These are phyloP conservation scores for Phymanthus crucifer DNA, from an alignment of 92 coral and sea anemone species.

Conservation along the genomic window DNA sequence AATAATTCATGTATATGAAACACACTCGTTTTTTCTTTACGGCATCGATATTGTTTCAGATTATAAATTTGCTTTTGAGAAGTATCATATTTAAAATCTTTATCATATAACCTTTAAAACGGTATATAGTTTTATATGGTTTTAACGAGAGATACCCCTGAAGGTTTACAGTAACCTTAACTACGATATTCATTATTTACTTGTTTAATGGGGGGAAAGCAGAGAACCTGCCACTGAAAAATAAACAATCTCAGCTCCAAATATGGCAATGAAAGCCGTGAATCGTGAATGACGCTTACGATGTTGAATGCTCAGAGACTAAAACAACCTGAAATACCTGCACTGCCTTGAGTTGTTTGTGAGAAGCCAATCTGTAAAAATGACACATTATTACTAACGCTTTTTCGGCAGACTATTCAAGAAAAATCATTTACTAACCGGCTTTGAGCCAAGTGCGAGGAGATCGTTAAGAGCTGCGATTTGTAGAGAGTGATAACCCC, in stretches of 20 bases:
- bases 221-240: too few species aligned
- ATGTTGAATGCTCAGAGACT: not conserved
- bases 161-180: too few species aligned
- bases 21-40: too few species aligned
- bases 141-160: not conserved
- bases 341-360: constrained; percentile 66
- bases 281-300: not conserved
- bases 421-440: constrained; percentile 43
- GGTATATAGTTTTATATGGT: not conserved
- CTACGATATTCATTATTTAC: too few species aligned
- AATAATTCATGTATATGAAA: too few species aligned
- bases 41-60: too few species aligned
- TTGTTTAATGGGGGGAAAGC: too few species aligned
- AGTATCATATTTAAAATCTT: too few species aligned
- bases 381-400: not conserved
- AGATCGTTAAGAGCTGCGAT: constrained; percentile 80
- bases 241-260: too few species aligned
- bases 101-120: too few species aligned
- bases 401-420: not conserved
- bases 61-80: too few species aligned
- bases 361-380: constrained; percentile 60
- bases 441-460: constrained; percentile 64
- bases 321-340: constrained; percentile 52
- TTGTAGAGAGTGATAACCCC: constrained; percentile 98
- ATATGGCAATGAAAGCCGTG: too few species aligned